Conservation (phyloP, 2,113 vertebrate species). For the Pao palembangensis region DNA sequence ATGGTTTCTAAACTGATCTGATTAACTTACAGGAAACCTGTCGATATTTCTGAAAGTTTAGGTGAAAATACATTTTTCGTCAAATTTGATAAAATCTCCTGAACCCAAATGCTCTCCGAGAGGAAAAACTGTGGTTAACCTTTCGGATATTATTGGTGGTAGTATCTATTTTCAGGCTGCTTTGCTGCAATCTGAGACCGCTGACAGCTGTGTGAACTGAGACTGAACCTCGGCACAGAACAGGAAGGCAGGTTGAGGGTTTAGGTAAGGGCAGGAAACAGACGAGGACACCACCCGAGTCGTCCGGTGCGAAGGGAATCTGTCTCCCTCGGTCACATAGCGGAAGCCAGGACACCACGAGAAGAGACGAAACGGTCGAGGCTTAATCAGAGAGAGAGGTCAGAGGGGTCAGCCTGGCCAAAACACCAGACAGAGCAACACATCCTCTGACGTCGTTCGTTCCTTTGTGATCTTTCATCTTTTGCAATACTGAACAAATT, state of each 20-base stretch:
- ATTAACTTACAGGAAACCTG: background rate
- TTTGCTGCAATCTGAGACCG: slow-evolving; percentile 57
- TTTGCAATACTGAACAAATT: too few species aligned
- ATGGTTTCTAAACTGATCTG: too few species aligned
- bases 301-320: slow-evolving; percentile 62
- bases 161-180: slow-evolving; percentile 65
- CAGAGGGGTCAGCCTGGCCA: slow-evolving; percentile 4
- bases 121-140: slow-evolving; percentile 56
- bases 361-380: slow-evolving; percentile 60
- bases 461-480: too few species aligned
- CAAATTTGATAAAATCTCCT: slow-evolving; percentile 26
- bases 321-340: slow-evolving; percentile 60
- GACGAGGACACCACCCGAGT: slow-evolving; percentile 60
- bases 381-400: slow-evolving; percentile 36
- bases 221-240: slow-evolving; percentile 40
- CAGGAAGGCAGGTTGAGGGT: slow-evolving; percentile 47
- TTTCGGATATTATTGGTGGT: slow-evolving; percentile 53
- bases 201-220: slow-evolving; percentile 56
- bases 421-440: background rate
- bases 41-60: background rate
- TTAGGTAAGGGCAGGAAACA: slow-evolving; percentile 64
- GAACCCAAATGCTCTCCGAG: slow-evolving; percentile 34
- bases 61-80: background rate
- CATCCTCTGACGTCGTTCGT: too few species aligned
- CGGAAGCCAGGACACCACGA: slow-evolving; percentile 42